phyloP scores from a whole-genome alignment of 1,140 invertebrate species.

The Colletes gigas region DNA sequence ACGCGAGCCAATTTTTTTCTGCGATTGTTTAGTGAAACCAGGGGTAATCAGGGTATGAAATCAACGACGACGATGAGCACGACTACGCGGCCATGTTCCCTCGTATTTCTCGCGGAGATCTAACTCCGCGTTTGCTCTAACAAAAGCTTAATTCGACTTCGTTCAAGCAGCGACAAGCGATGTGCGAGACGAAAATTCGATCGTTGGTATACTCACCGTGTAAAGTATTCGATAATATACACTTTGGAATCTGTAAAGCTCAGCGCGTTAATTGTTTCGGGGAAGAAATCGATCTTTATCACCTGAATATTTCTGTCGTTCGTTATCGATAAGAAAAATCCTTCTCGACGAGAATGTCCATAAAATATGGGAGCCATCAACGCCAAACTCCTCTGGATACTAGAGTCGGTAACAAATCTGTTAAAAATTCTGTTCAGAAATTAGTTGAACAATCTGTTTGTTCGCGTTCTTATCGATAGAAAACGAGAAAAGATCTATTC shows the following conservation, averaged over 20 bases:
- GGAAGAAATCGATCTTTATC: neutral
- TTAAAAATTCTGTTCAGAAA: too few species aligned
- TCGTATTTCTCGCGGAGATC: neutral
- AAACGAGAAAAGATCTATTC: too few species aligned
- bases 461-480: too few species aligned
- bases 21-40: too few species aligned
- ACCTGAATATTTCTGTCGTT: neutral
- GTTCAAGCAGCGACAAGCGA: slow-evolving; percentile 14
- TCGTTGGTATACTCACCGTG: slow-evolving; percentile 11
- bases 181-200: neutral
- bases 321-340: neutral
- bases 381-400: too few species aligned
- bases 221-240: slow-evolving; percentile 7
- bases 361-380: too few species aligned
- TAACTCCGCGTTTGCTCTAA: slow-evolving; percentile 1
- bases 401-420: too few species aligned
- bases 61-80: slow-evolving; percentile 24
- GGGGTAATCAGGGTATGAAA: too few species aligned
- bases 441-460: too few species aligned
- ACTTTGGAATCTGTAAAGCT: slow-evolving; percentile 17
- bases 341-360: too few species aligned
- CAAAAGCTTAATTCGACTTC: neutral
- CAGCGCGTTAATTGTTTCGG: neutral
- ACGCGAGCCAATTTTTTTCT: too few species aligned
- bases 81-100: neutral